Base-by-base conservation (phyloP, 2,113 vertebrate genomes). In the Channa argus region DNA sequence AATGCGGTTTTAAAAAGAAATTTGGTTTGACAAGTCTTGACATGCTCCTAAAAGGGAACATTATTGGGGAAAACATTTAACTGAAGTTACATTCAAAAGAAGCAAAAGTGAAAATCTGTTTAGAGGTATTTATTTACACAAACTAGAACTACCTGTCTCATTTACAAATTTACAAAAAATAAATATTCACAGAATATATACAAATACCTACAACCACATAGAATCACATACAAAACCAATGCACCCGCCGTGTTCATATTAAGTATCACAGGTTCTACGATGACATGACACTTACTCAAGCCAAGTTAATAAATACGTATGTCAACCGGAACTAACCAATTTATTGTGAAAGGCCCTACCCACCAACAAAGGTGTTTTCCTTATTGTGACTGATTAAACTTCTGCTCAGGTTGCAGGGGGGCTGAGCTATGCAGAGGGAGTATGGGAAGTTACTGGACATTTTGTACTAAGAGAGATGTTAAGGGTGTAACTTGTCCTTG, bases 121-220 rank as follows among this genome's bases (percentile, higher is more conserved):
- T 73, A 24, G 24, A 24, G 24, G 24, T 24, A 45, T 83, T 84
- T 80, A 79, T 87, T 88, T 79, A 83, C 63, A 85, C 49, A 63
- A 68, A 46, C 46, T 79, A 79, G 66, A 83, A 65, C 46, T 10
- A 79, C 63, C 67, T 86, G 58, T 70, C 53, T 68, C 71, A 87
- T 91, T 66, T 91, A 91, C 87, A 92, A 66, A 92, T 88, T 45
- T 81, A 89, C 74, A 88, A 36, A 82, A 87, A 80, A 84, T 80
- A 80, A 67, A 73, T 78, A 63, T 24, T 24, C 24, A 24, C 12
- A 85, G 41, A 54, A 71, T 79, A 81, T 86, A 61, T 71, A 88
- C 77, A 89, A 70, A 65, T 75, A 70, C 37, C 74, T 63, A 86
- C 44, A 79, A 55, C 58, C 3, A 24, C 24, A 77, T 45, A 52